A percentile compares a stretch with the other conserved stretches of the same genome.
phyloP scores from a whole-genome alignment of 92 coral and sea anemone genomes.

The Montipora capitata region DNA sequence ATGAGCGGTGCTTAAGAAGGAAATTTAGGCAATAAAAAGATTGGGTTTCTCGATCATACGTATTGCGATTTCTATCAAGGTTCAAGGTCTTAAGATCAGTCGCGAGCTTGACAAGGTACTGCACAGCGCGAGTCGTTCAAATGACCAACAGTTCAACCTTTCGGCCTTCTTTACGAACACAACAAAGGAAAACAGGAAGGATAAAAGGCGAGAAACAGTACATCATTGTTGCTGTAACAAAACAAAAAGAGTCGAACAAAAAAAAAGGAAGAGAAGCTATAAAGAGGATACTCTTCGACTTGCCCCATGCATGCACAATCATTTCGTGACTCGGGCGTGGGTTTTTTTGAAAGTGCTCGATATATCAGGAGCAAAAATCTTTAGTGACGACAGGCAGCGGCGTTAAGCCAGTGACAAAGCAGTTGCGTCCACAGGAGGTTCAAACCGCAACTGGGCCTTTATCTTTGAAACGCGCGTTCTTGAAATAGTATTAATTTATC shows the following conservation, averaged over 20 bases:
- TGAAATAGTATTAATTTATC: slow-evolving; percentile 76
- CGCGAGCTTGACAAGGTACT: slow-evolving; percentile 1
- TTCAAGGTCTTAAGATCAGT: slow-evolving; percentile 52
- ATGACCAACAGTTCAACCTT: slow-evolving; percentile 30
- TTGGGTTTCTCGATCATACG: slow-evolving; percentile 56
- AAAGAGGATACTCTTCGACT: slow-evolving; percentile 39
- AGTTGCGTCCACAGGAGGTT: slow-evolving; percentile 82
- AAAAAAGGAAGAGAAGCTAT: slow-evolving; percentile 35
- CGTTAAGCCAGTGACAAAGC: slow-evolving; percentile 82
- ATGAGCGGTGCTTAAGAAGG: slow-evolving; percentile 74
- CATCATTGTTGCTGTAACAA: slow-evolving; percentile 36
- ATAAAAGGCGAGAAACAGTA: slow-evolving; percentile 24
- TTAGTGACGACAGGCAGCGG: slow-evolving; percentile 89
- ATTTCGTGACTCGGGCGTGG: slow-evolving; percentile 94
- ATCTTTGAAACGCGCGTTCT: slow-evolving; percentile 65
- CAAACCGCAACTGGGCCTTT: slow-evolving; percentile 82
- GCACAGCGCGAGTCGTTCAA: slow-evolving; percentile 18
- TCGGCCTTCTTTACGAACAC: slow-evolving; percentile 45
- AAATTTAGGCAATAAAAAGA: slow-evolving; percentile 56
- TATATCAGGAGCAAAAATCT: slow-evolving; percentile 85
- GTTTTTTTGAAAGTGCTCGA: slow-evolving; percentile 69
- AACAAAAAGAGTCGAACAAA: slow-evolving; percentile 39
- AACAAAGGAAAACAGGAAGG: slow-evolving; percentile 28
- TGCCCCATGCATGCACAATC: slow-evolving; percentile 35
- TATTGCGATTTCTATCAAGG: slow-evolving; percentile 54